Evolutionary conservation across 1,140 invertebrate genomes (phyloP).

Genomic region (Drosophila kurseongensis): DNA sequence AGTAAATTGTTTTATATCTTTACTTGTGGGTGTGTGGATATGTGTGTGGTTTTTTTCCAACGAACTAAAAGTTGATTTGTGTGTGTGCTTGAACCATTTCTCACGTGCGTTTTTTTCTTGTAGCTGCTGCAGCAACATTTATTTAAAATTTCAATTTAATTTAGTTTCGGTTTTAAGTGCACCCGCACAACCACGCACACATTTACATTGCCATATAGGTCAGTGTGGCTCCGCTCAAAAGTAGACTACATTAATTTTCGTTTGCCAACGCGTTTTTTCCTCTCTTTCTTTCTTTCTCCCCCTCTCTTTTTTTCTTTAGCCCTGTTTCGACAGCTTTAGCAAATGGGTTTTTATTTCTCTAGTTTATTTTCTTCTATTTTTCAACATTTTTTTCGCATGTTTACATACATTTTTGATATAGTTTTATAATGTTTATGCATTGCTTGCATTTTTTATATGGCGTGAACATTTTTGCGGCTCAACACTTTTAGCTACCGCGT

Average conservation of each 20-base stretch:
- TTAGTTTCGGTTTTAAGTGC: constrained; percentile 81
- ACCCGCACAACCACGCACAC: constrained; percentile 21
- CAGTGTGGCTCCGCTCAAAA: constrained; percentile 66
- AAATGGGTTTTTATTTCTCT: constrained; percentile 65
- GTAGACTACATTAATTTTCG: constrained; percentile 80
- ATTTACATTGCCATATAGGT: constrained; percentile 55
- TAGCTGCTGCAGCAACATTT: constrained; percentile 51
- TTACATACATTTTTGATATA: constrained; percentile 53
- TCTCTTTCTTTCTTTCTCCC: neutral
- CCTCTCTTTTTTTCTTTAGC: neutral
- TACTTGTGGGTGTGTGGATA: constrained; percentile 15
- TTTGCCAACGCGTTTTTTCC: constrained; percentile 49
- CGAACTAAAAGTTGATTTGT: constrained; percentile 55
- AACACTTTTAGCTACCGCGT: constrained; percentile 38
- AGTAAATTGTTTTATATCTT: constrained; percentile 79
- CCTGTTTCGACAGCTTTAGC: constrained; percentile 59
- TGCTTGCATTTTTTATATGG: constrained; percentile 70
- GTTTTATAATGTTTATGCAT: constrained; percentile 66
- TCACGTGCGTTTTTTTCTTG: constrained; percentile 57
- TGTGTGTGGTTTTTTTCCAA: constrained; percentile 21
- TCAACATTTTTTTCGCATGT: constrained; percentile 23
- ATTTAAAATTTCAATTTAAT: constrained; percentile 83
- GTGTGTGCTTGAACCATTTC: constrained; percentile 53
- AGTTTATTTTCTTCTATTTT: constrained; percentile 10
- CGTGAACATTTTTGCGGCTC: constrained; percentile 62